Evolutionary conservation across 1,140 invertebrate species (phyloP).

Genomic region (Eurosta solidaginis): DNA sequence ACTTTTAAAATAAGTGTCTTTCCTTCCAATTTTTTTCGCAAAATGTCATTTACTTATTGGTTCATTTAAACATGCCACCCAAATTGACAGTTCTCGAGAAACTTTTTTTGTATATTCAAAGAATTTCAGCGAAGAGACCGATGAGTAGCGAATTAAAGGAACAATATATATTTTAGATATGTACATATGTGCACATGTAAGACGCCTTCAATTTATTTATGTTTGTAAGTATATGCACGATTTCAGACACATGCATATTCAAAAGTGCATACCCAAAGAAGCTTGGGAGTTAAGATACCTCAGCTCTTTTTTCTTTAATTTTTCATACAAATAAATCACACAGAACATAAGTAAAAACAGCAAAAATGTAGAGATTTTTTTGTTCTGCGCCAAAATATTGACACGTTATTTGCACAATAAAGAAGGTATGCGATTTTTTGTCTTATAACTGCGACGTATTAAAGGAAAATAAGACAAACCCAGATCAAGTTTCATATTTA

Average conservation of each 20-base stretch:
- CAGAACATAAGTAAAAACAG: not conserved
- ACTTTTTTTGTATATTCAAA: not conserved
- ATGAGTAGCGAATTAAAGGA: too few relatives aligned
- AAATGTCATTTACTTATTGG: not conserved
- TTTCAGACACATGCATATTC: not conserved
- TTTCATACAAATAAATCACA: not conserved
- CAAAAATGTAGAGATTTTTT: not conserved
- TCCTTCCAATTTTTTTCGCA: not conserved
- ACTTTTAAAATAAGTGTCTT: not conserved
- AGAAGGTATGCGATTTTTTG: not conserved
- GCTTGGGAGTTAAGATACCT: not conserved
- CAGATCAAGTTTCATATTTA: not conserved
- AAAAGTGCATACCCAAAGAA: not conserved
- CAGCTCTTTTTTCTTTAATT: not conserved
- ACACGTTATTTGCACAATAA: not conserved
- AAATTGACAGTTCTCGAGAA: conserved; percentile 25
- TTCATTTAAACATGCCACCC: conserved; percentile 2
- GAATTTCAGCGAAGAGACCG: not conserved
- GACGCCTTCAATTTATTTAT: not conserved
- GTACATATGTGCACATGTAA: not conserved
- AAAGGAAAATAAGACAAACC: not conserved
- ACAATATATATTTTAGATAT: not conserved
- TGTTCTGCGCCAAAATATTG: not conserved
- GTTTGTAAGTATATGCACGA: not conserved
- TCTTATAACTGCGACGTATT: not conserved